Evolutionary conservation across 2,797 vertebrate genomes (phyloP), one percentile per base, ranked within the genome.

Genomic region (Gouania willdenowi): DNA sequence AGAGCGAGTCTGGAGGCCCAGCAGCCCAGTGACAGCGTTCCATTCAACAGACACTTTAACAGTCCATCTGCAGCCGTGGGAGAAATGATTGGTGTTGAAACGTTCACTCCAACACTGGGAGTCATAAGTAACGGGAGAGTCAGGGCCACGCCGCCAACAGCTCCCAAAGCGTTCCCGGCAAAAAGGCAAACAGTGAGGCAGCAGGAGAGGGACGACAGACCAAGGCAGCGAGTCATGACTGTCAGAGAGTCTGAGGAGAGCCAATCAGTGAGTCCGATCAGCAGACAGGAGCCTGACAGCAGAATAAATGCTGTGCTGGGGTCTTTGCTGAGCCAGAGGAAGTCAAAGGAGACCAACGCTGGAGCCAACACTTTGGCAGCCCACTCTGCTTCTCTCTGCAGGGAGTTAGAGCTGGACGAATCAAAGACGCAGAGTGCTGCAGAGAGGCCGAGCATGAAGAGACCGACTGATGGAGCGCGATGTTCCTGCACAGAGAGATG

Each of bases 261-360:
- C 17, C 84, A 74, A 53, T 86, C 79, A 4, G 71, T 43, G 5
- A 88, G 54, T 33, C 68, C 77, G 3, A 84, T 36, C 24, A 90
- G 56, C 42, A 85, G 51, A 3, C 74, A 78, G 12, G 85, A 81
- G 39, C 87, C 86, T 25, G 61, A 60, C 42, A 91, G 73, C 19
- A 90, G 79, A 14, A 83, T 30, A 6, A 71, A 40, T 2, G 88
- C 86, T 0, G 87, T 90, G 71, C 66, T 72, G 49, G 10, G 73
- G 58, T 91, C 89, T 22, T 85, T 66, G 11, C 89, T 90, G 27
- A 90, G 77, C 85, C 88, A 91, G 36, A 91, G 71, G 46, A 86
- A 85, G 28, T 85, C 85, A 11, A 88, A 91, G 17, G 87, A 77
- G 16, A 83, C 60, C 35, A 90, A 59, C 0, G 53, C 71, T 0